A percentile compares a stretch with the other conserved stretches of the same genome.
These are phyloP conservation scores for Limenitis camilla DNA, from an alignment of 2,888 invertebrate species.

Conservation along the genomic window DNA sequence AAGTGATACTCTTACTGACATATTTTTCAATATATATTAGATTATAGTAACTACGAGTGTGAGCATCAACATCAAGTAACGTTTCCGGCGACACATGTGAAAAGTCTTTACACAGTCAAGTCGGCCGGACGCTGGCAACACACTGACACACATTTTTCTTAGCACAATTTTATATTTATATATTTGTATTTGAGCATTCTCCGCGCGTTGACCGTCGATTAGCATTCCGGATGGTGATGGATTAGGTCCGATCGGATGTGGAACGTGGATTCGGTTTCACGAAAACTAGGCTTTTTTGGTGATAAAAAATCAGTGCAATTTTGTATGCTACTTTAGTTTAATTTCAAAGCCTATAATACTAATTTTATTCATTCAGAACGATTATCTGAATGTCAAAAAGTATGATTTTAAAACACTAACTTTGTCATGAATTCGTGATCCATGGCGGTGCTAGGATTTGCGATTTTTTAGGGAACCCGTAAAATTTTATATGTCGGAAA, in stretches of 20 bases:
- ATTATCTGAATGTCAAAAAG: too few relatives aligned
- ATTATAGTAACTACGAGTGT: neutral
- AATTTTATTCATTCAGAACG: too few relatives aligned
- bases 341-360: too few relatives aligned
- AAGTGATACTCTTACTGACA: too few relatives aligned
- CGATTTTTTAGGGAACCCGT: too few relatives aligned
- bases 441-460: too few relatives aligned
- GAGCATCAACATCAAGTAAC: neutral
- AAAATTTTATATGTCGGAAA: too few relatives aligned
- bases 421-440: too few relatives aligned
- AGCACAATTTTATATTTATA: slow-evolving; percentile 57
- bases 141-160: slow-evolving; percentile 61
- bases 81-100: slow-evolving; percentile 7
- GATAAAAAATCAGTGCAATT: neutral
- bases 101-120: slow-evolving; percentile 28
- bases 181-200: slow-evolving; percentile 47
- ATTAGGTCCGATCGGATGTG: slow-evolving; percentile 30
- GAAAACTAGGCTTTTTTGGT: slow-evolving; percentile 9
- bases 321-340: too few relatives aligned
- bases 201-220: slow-evolving; percentile 35
- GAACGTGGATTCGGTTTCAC: slow-evolving; percentile 16
- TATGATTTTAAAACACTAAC: too few relatives aligned
- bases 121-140: slow-evolving; percentile 43
- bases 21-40: neutral
- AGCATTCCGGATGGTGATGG: slow-evolving; percentile 36